These are phyloP conservation scores for Psittacula cyanocephala DNA, from an alignment of 2,113 vertebrate species.

Conservation along the genomic window DNA sequence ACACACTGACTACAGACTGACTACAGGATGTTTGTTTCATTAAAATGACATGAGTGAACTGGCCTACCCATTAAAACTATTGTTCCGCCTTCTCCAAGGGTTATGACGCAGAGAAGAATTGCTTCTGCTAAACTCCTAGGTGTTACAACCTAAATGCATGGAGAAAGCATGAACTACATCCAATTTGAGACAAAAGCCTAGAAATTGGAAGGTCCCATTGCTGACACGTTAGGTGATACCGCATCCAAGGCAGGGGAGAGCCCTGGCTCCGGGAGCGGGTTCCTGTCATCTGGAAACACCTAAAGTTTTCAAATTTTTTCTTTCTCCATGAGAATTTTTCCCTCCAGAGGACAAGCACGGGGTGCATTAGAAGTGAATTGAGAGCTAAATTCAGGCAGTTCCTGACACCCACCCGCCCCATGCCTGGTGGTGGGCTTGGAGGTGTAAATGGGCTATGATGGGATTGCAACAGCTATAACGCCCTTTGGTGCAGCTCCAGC, in stretches of 20 bases:
- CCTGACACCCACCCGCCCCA: fast-evolving
- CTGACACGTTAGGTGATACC: fast-evolving
- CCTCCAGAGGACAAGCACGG: neutral
- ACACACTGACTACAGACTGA: neutral
- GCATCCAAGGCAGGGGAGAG: neutral
- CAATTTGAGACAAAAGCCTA: neutral
- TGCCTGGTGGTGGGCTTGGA: neutral
- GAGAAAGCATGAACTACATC: neutral
- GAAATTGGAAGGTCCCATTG: neutral
- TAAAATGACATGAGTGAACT: neutral
- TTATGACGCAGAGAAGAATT: neutral
- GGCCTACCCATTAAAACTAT: neutral
- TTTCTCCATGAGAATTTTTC: neutral
- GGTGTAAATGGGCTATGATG: fast-evolving
- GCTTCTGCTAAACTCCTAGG: fast-evolving
- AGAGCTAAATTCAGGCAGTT: neutral
- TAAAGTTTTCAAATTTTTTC: neutral
- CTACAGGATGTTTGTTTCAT: neutral
- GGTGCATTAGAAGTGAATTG: neutral
- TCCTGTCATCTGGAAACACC: neutral
- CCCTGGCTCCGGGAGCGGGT: fast-evolving
- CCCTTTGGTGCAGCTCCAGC: fast-evolving
- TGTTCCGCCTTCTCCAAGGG: neutral
- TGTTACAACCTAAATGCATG: neutral
- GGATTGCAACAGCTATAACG: neutral